Percentiles rank a stretch among this genome's conserved stretches.
Evolutionary conservation across 2,797 vertebrate species (phyloP).

Genomic region (Lerista edwardsae): DNA sequence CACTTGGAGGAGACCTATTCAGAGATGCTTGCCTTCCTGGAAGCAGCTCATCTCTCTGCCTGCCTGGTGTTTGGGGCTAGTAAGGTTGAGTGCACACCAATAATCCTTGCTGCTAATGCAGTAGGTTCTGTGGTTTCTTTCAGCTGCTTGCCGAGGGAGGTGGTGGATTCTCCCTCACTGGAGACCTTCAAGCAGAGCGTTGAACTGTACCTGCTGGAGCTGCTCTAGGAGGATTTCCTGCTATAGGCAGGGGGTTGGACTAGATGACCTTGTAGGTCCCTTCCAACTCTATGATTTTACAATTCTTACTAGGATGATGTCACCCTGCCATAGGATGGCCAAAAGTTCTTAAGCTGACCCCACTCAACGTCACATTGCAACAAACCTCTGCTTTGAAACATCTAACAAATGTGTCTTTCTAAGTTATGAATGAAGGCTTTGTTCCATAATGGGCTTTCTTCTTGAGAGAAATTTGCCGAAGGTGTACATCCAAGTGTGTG

Average conservation of each 20-base stretch:
- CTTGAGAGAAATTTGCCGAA: background rate
- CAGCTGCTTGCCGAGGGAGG: too few species aligned
- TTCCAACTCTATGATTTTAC: too few species aligned
- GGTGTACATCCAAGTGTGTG: background rate
- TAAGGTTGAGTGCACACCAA: background rate
- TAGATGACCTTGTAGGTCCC: too few species aligned
- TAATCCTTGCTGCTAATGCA: background rate
- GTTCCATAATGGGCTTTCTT: background rate
- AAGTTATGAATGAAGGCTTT: slow-evolving; percentile 13
- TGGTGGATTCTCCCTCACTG: too few species aligned
- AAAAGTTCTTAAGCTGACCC: background rate
- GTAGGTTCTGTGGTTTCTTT: background rate
- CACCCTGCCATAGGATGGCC: too few species aligned
- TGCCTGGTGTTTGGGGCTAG: too few species aligned
- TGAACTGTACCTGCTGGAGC: background rate
- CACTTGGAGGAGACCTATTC: background rate
- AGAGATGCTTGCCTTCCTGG: background rate
- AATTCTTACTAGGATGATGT: background rate
- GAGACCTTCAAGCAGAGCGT: too few species aligned
- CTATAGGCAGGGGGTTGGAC: too few species aligned
- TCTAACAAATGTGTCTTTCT: background rate
- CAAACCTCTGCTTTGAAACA: background rate
- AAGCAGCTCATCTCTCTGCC: background rate
- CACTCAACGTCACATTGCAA: background rate
- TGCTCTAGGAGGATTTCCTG: too few species aligned